These are phyloP conservation scores for Rhinolophus sinicus DNA, from an alignment of 2,113 vertebrate species.

Conservation along the genomic window DNA sequence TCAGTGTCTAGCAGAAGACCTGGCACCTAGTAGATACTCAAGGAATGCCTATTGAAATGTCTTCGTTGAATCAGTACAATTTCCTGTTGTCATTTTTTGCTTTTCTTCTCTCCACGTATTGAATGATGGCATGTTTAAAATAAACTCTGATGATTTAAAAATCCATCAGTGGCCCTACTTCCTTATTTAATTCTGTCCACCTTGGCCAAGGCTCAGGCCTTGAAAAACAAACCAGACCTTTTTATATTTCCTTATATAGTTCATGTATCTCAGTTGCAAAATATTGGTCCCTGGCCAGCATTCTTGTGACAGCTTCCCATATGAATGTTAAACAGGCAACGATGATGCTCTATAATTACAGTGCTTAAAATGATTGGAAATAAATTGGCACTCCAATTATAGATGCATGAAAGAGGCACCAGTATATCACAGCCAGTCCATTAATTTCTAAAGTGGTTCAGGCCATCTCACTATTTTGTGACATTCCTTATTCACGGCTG, in stretches of 20 bases:
- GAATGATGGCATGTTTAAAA: conserved; percentile 57
- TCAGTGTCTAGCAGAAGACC: neutral
- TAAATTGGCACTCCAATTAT: conserved; percentile 90
- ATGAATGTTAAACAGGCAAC: conserved; percentile 87
- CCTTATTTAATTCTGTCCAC: conserved; percentile 51
- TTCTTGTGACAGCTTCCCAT: conserved; percentile 81
- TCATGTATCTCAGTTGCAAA: conserved; percentile 78
- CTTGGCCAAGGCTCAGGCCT: conserved; percentile 60
- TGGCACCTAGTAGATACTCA: neutral
- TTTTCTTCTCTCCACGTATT: neutral
- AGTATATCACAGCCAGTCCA: conserved; percentile 87
- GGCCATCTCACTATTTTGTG: conserved; percentile 82
- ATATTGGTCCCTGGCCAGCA: conserved; percentile 79
- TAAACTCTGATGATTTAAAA: conserved; percentile 63
- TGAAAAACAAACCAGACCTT: conserved; percentile 70
- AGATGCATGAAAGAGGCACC: conserved; percentile 85
- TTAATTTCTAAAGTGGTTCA: conserved; percentile 89
- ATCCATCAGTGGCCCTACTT: conserved; percentile 39
- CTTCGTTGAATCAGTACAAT: neutral
- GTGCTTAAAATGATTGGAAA: conserved; percentile 89
- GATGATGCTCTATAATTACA: conserved; percentile 89
- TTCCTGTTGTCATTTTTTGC: neutral
- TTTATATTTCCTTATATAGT: conserved; percentile 73
- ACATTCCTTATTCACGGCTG: conserved; percentile 79
- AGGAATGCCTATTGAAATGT: neutral